Base-by-base conservation (phyloP, 2,888 invertebrate species). In the Apotomis turbidana region DNA sequence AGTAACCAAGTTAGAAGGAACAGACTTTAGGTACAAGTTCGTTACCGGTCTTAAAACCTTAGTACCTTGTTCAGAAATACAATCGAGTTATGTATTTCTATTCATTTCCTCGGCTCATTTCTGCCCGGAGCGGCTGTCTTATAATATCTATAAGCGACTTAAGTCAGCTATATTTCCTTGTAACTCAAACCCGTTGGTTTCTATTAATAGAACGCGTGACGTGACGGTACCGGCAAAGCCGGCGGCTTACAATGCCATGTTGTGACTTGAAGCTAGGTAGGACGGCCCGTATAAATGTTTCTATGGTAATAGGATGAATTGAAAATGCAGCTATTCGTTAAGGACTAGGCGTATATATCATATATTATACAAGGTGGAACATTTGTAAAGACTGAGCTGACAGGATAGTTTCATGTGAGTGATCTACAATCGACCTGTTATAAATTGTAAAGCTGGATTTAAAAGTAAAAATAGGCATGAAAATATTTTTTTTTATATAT, bases 171-270 rank as follows among this genome's bases (percentile, higher is more conserved):
- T 52, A 10, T 63, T 66, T 46, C 54, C 15, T 27, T 38, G 63
- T 41, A 60, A 38, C 62, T 12, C 12, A 41, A 55, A 15, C 15
- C 55, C 38, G 59, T n/a, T 41, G 55, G 63, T 55, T 55, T 64
- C 64, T 64, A 64, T 64, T 64, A 55, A 55, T 64, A 64, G 55
- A 44, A 15, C 13, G 54, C 64, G 54, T 54, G 55, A 55, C 55
- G 27, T 27, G 44, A 15, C 55, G 27, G 27, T 27, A 27, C 55
- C 46, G n/a, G 44, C 64, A 57, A 66, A 66, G 55, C 64, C 55
- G 4, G 44, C 4, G 55, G 64, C 55, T 66, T 66, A 66, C n/a
- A 55, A 55, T 41, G 41, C 44, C 41, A 54, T 12, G 41, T 10
- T 63, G 64, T 61, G 61, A 61, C 49, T 61, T 10, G 46, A 3